Conservation (phyloP, 2,888 invertebrate genomes). For the Tetropium fuscum region DNA sequence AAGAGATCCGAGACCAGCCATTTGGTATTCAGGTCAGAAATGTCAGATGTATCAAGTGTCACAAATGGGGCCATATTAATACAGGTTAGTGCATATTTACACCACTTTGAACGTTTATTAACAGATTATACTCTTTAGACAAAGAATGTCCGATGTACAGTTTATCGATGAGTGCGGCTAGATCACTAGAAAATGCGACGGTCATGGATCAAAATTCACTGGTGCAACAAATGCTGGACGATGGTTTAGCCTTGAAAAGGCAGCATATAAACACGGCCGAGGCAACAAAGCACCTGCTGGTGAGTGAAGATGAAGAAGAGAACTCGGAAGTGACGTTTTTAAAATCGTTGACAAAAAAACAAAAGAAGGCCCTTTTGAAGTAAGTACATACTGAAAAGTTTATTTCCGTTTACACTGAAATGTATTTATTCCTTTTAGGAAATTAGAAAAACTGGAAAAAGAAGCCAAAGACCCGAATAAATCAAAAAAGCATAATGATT, state of each 20-base stretch:
- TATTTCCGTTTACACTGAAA: no score
- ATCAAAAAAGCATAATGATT: slow-evolving; percentile 35
- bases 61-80: slow-evolving; percentile 99
- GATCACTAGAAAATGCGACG: slow-evolving; percentile 74
- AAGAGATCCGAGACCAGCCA: slow-evolving; percentile 97
- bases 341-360: slow-evolving; percentile 86
- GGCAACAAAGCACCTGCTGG: slow-evolving; percentile 71
- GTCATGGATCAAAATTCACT: slow-evolving; percentile 79
- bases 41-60: slow-evolving; percentile 98
- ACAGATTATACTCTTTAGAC: slow-evolving; percentile 69
- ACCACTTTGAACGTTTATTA: not conserved
- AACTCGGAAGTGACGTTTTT: slow-evolving; percentile 83
- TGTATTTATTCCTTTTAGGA: slow-evolving; percentile 41
- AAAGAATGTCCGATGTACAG: slow-evolving; percentile 96
- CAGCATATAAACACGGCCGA: slow-evolving; percentile 71
- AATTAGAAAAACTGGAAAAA: slow-evolving; percentile 51
- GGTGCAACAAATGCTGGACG: slow-evolving; percentile 92
- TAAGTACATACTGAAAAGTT: slow-evolving; percentile 66
- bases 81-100: slow-evolving; percentile 70
- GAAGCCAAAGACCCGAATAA: slow-evolving; percentile 41
- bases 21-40: slow-evolving; percentile 98
- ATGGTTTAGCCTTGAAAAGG: slow-evolving; percentile 90
- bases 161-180: slow-evolving; percentile 84
- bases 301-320: slow-evolving; percentile 69
- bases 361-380: slow-evolving; percentile 92